A percentile compares a stretch with the other conserved stretches of the same genome.
Evolutionary conservation across 1,140 invertebrate genomes (phyloP).

Genomic region (Diachasmimorpha longicaudata): DNA sequence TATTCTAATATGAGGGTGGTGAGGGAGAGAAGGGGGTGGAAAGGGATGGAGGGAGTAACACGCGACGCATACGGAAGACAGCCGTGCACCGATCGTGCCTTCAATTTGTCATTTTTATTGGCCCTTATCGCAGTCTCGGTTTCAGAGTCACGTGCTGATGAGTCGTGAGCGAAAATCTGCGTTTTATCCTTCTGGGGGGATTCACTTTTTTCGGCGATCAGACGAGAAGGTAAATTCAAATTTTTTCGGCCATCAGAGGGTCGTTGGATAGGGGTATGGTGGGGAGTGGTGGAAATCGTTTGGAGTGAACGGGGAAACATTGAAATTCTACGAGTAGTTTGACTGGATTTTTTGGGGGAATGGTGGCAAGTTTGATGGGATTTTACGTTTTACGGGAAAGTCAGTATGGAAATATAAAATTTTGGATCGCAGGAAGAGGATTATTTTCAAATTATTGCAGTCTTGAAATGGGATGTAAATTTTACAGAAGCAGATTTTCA

Average conservation of each 20-base stretch:
- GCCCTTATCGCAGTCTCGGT: conserved; percentile 31
- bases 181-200: background rate
- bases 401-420: too few relatives aligned
- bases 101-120: conserved; percentile 47
- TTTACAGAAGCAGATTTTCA: too few relatives aligned
- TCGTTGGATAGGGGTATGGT: background rate
- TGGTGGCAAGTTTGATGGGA: too few relatives aligned
- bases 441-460: too few relatives aligned
- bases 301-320: too few relatives aligned
- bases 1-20: background rate
- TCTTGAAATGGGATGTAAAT: too few relatives aligned
- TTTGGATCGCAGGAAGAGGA: too few relatives aligned
- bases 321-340: too few relatives aligned
- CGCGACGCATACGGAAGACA: conserved; percentile 23
- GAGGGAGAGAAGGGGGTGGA: background rate
- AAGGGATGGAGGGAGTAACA: conserved; percentile 16
- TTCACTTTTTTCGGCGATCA: background rate
- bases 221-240: background rate
- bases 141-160: conserved; percentile 16
- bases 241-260: background rate
- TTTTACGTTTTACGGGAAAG: too few relatives aligned
- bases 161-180: background rate
- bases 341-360: too few relatives aligned
- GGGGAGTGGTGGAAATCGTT: background rate
- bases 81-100: conserved; percentile 36